These are phyloP conservation scores for Xyrichtys novacula DNA, from an alignment of 2,797 vertebrate species.

Conservation along the genomic window DNA sequence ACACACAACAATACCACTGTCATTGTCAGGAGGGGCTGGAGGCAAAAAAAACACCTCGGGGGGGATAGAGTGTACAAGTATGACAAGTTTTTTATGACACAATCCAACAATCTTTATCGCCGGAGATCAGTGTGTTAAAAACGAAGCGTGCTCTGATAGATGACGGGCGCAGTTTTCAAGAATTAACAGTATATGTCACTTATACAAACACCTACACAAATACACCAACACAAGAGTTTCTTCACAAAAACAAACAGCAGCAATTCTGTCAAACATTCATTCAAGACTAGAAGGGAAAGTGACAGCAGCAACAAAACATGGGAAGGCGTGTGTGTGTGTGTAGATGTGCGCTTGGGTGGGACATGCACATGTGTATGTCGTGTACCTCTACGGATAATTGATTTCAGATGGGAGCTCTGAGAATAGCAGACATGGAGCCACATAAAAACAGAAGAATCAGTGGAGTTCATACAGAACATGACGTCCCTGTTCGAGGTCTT, in stretches of 20 bases:
- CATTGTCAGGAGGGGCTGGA: slow-evolving; percentile 42
- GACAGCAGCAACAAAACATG: slow-evolving; percentile 63
- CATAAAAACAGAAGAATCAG: slow-evolving; percentile 14
- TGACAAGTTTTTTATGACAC: slow-evolving; percentile 15
- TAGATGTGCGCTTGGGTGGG: slow-evolving; percentile 22
- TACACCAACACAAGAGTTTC: slow-evolving; percentile 36
- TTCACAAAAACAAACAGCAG: slow-evolving; percentile 61
- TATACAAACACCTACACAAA: slow-evolving; percentile 47
- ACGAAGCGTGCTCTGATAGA: background rate
- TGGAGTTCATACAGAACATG: slow-evolving; percentile 5
- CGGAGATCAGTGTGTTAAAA: background rate
- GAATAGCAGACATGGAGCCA: slow-evolving; percentile 22
- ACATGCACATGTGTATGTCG: slow-evolving; percentile 32
- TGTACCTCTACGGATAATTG: slow-evolving; percentile 49
- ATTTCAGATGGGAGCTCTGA: slow-evolving; percentile 67
- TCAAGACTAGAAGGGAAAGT: slow-evolving; percentile 51
- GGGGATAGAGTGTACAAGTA: slow-evolving; percentile 12
- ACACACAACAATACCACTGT: slow-evolving; percentile 48
- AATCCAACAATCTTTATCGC: slow-evolving; percentile 6
- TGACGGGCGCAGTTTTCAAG: background rate
- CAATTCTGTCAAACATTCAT: slow-evolving; percentile 58
- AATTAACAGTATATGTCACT: slow-evolving; percentile 35
- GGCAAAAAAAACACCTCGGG: slow-evolving; percentile 46
- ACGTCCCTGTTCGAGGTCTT: slow-evolving; percentile 12
- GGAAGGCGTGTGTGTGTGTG: slow-evolving; percentile 13